Percentiles rank a stretch among this genome's conserved stretches.
These are phyloP conservation scores for Anguilla megastoma DNA, from an alignment of 2,797 vertebrate genomes.

Conservation along the genomic window DNA sequence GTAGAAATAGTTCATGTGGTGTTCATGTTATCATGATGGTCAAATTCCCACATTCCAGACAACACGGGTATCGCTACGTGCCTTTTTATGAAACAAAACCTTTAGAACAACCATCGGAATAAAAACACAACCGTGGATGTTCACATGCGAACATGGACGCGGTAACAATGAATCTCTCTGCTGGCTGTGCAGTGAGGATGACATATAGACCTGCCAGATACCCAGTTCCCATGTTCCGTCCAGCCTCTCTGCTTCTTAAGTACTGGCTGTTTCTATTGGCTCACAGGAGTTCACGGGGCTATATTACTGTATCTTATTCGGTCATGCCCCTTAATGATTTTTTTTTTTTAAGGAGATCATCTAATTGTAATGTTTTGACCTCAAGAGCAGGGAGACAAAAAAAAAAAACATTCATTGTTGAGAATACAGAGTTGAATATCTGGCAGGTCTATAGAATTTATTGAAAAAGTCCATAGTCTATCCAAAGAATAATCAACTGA, in stretches of 20 bases:
- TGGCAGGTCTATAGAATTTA: background rate
- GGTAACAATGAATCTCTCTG: background rate
- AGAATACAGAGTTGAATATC: background rate
- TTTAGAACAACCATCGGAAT: too few relatives aligned
- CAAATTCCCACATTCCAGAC: too few relatives aligned
- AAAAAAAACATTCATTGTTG: background rate
- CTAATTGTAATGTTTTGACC: background rate
- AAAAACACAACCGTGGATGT: background rate
- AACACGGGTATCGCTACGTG: too few relatives aligned
- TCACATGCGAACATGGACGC: background rate
- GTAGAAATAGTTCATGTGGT: too few relatives aligned
- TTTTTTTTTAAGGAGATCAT: background rate
- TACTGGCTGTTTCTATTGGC: background rate
- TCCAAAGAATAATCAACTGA: background rate
- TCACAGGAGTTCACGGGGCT: background rate
- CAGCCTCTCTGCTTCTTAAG: background rate
- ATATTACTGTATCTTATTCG: background rate
- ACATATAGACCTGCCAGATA: background rate
- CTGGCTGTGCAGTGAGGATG: background rate
- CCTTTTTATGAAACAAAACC: too few relatives aligned
- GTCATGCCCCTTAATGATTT: background rate
- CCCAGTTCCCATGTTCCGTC: background rate
- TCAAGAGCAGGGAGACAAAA: background rate
- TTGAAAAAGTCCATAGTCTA: background rate
- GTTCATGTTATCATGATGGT: too few relatives aligned